Conservation (phyloP, 2,113 vertebrate genomes). For the Cynopterus brachyotis region DNA sequence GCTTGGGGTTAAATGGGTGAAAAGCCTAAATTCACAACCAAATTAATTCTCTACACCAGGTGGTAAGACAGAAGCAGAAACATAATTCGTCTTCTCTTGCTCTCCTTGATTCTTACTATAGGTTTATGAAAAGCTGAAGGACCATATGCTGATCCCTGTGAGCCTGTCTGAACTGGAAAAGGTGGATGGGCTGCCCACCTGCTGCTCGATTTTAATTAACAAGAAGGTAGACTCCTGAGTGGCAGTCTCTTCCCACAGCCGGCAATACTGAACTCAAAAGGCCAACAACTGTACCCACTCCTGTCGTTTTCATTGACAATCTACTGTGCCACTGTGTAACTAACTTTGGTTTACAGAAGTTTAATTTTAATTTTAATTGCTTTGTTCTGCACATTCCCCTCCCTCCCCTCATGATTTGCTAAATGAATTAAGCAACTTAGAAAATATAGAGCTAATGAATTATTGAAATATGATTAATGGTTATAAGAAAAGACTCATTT, state of each 20-base stretch:
- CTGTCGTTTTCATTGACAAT: slow-evolving; percentile 84
- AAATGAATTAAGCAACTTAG: slow-evolving; percentile 74
- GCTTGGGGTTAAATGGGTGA: background rate
- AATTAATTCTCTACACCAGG: background rate
- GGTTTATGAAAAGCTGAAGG: slow-evolving; percentile 97
- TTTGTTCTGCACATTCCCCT: background rate
- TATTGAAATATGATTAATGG: slow-evolving; percentile 72
- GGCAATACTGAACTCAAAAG: slow-evolving; percentile 77
- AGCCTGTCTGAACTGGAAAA: slow-evolving; percentile 90
- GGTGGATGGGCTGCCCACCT: slow-evolving; percentile 94
- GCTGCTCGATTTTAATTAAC: slow-evolving; percentile 93
- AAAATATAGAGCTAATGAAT: slow-evolving; percentile 74
- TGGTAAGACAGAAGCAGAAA: background rate
- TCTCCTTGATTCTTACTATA: slow-evolving; percentile 73
- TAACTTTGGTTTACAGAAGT: slow-evolving; percentile 86
- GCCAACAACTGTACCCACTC: slow-evolving; percentile 77
- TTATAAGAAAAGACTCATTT: slow-evolving; percentile 69
- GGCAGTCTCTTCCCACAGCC: slow-evolving; percentile 71
- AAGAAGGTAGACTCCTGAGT: slow-evolving; percentile 89
- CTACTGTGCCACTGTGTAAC: slow-evolving; percentile 86
- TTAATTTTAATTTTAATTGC: slow-evolving; percentile 79
- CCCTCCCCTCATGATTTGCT: slow-evolving; percentile 68
- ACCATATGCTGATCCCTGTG: slow-evolving; percentile 95
- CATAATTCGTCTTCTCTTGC: slow-evolving; percentile 25
- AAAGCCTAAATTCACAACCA: background rate